These are phyloP conservation scores for Parazoanthus darwini DNA, from an alignment of 92 coral and sea anemone genomes.

Conservation along the genomic window DNA sequence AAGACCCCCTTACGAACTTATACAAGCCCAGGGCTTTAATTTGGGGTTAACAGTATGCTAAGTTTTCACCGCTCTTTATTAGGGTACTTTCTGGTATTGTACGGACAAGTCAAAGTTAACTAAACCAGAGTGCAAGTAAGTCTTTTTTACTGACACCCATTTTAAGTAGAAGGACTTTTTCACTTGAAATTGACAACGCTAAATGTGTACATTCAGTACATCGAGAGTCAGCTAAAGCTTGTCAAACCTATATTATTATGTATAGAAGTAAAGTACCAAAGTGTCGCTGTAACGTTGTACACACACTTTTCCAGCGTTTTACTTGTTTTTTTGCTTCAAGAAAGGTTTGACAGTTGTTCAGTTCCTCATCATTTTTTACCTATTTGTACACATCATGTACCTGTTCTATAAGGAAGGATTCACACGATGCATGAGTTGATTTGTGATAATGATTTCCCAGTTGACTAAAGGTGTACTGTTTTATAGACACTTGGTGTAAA, in stretches of 20 bases:
- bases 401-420: no score
- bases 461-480: neutral
- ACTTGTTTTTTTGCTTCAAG: no score
- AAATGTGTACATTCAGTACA: neutral
- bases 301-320: no score
- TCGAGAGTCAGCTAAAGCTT: neutral
- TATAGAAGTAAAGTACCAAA: no score
- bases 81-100: constrained; percentile 97
- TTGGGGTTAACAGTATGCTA: no score
- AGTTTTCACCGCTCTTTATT: neutral
- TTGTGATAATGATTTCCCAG: neutral
- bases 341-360: no score
- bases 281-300: no score
- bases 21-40: no score
- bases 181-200: neutral
- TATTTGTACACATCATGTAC: no score
- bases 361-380: no score
- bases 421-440: no score
- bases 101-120: constrained; percentile 79
- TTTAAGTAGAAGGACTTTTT: neutral
- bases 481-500: neutral
- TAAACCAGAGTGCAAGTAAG: constrained; percentile 79
- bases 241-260: neutral
- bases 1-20: no score
- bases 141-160: neutral